Percentiles rank a stretch among this genome's conserved stretches.
Conservation (phyloP, 2,113 vertebrate species). For the Nothocercus nigrocapillus region DNA sequence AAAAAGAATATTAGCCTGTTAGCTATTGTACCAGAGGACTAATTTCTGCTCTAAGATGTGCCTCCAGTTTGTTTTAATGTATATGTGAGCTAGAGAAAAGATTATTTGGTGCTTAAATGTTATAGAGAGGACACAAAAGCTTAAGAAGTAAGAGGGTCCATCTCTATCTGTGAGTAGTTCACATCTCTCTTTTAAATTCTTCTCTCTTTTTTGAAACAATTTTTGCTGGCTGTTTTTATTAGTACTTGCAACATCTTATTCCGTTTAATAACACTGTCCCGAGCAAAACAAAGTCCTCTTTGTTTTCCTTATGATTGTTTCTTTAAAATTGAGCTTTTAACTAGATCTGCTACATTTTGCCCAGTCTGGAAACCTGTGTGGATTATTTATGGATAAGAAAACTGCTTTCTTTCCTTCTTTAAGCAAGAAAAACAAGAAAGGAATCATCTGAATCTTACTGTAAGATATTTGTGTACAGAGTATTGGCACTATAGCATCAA, state of each 20-base stretch:
- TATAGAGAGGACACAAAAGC: neutral
- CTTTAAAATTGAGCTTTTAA: slow-evolving; percentile 31
- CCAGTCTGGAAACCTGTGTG: neutral
- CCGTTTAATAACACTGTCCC: neutral
- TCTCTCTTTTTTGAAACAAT: neutral
- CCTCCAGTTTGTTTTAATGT: neutral
- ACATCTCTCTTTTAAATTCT: neutral
- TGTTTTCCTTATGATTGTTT: slow-evolving; percentile 2
- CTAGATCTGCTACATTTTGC: neutral
- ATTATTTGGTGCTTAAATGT: neutral
- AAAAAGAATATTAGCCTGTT: neutral
- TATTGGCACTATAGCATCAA: neutral
- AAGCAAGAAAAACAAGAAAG: neutral
- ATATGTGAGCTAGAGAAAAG: neutral
- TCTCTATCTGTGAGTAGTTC: neutral
- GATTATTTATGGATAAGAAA: slow-evolving; percentile 13
- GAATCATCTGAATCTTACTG: neutral
- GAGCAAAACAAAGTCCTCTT: slow-evolving; percentile 12
- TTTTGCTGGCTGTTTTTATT: neutral
- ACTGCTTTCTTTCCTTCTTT: neutral
- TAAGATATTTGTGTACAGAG: neutral
- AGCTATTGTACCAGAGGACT: neutral
- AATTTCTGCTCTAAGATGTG: neutral
- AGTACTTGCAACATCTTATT: slow-evolving; percentile 27
- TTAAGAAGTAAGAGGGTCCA: neutral